These are phyloP conservation scores for Bilobella aurantiaca DNA, from an alignment of 1,140 invertebrate genomes.

Conservation along the genomic window DNA sequence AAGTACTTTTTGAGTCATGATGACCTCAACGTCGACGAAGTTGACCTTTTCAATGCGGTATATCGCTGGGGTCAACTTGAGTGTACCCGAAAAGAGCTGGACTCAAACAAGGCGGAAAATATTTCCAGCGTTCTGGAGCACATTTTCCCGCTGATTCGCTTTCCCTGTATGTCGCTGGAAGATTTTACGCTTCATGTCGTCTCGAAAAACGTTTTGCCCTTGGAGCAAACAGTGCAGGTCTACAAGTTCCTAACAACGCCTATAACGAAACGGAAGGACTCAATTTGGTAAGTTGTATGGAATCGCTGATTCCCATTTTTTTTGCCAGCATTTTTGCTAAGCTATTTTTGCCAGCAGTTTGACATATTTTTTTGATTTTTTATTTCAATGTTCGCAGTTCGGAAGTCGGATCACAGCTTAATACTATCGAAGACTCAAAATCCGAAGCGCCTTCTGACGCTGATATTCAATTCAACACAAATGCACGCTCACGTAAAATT, in stretches of 20 bases:
- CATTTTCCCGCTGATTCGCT: slow-evolving; percentile 22
- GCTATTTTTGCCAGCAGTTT: neutral
- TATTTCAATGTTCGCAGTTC: no score
- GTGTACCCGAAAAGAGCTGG: slow-evolving; percentile 3
- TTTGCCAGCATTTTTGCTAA: neutral
- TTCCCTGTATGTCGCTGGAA: slow-evolving; percentile 26
- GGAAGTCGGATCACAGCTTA: slow-evolving; percentile 4
- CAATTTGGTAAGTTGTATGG: neutral
- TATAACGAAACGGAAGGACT: slow-evolving; percentile 12
- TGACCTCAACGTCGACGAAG: slow-evolving; percentile 28
- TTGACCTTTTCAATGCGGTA: slow-evolving; percentile 26
- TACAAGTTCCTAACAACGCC: slow-evolving; percentile 28
- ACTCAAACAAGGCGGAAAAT: neutral
- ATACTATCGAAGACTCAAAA: no score
- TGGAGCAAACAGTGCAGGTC: slow-evolving; percentile 26
- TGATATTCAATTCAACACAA: slow-evolving; percentile 22
- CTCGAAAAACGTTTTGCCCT: slow-evolving; percentile 24
- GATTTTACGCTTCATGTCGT: slow-evolving; percentile 27
- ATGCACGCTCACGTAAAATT: slow-evolving; percentile 19
- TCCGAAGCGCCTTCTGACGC: neutral
- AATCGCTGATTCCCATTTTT: neutral
- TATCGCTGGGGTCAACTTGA: slow-evolving; percentile 24
- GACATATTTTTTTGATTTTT: neutral
- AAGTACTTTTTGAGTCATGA: slow-evolving; percentile 20
- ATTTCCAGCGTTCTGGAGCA: slow-evolving; percentile 15